A percentile compares a stretch with the other conserved stretches of the same genome.
phyloP scores from a whole-genome alignment of 2,113 vertebrate genomes.

The Accipiter cooperii region DNA sequence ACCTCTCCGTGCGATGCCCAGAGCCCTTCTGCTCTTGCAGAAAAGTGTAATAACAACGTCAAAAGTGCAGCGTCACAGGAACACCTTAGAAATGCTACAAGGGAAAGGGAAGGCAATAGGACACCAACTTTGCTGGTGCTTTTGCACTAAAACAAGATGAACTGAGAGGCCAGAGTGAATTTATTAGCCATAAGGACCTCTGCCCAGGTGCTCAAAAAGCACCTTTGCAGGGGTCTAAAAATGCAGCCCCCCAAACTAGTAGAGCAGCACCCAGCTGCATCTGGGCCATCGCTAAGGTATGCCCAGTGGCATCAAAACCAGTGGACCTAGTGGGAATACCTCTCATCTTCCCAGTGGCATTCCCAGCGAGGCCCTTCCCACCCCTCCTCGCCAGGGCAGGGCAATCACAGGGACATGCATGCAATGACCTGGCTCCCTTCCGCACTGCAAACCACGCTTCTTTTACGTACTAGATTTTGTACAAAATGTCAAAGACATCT shows the following conservation, averaged over 20 bases:
- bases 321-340: not conserved
- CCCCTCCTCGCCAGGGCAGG: not conserved
- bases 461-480: too few species aligned
- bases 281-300: not conserved
- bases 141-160: not conserved
- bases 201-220: not conserved
- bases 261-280: not conserved
- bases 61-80: not conserved
- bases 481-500: not conserved
- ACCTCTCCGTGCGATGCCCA: not conserved
- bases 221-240: not conserved
- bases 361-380: not conserved
- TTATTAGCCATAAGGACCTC: not conserved
- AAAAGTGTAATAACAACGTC: accelerated
- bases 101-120: not conserved
- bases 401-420: accelerated
- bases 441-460: not conserved
- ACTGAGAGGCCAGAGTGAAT: not conserved
- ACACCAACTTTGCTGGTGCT: not conserved
- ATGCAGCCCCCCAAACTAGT: not conserved
- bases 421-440: not conserved
- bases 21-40: not conserved
- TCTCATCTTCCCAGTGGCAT: accelerated
- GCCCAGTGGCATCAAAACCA: not conserved
- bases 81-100: not conserved